Conservation (phyloP, 1,140 invertebrate species). For the Lycorma delicatula region DNA sequence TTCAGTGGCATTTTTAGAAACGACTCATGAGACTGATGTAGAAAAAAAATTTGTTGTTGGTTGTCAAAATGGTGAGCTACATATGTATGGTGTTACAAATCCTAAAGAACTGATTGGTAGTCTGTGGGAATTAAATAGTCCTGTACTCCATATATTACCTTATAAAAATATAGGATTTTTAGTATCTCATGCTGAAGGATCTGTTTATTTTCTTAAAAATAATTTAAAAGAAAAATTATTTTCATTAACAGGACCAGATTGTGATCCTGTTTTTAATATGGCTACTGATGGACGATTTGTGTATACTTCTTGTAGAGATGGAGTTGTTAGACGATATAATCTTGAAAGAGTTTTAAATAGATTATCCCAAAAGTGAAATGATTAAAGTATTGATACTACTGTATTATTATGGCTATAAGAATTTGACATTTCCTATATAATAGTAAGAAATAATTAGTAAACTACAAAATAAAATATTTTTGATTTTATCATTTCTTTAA, state of each 20-base stretch:
- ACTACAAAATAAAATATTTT: no score
- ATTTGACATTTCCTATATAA: no score
- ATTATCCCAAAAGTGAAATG: no score
- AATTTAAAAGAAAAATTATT: constrained; percentile 38
- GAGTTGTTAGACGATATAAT: constrained; percentile 48
- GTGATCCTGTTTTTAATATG: constrained; percentile 53
- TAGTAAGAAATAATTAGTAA: no score
- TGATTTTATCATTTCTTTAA: no score
- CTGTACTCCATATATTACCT: constrained; percentile 37
- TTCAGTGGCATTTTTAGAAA: constrained; percentile 37
- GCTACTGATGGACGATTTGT: constrained; percentile 45
- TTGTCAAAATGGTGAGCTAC: constrained; percentile 45
- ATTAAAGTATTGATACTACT: no score
- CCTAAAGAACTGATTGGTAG: constrained; percentile 30
- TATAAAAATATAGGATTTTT: constrained; percentile 39
- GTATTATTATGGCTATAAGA: no score
- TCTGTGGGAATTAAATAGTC: constrained; percentile 42
- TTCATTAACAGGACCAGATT: constrained; percentile 57
- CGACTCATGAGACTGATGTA: constrained; percentile 22
- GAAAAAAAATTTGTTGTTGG: constrained; percentile 36
- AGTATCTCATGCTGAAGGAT: constrained; percentile 49
- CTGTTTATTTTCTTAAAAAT: constrained; percentile 40
- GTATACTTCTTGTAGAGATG: constrained; percentile 47
- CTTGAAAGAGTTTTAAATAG: no score
- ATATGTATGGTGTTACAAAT: constrained; percentile 36